Conservation (phyloP, 2,797 vertebrate genomes). For the Tokudaia tokunoshimensis region DNA sequence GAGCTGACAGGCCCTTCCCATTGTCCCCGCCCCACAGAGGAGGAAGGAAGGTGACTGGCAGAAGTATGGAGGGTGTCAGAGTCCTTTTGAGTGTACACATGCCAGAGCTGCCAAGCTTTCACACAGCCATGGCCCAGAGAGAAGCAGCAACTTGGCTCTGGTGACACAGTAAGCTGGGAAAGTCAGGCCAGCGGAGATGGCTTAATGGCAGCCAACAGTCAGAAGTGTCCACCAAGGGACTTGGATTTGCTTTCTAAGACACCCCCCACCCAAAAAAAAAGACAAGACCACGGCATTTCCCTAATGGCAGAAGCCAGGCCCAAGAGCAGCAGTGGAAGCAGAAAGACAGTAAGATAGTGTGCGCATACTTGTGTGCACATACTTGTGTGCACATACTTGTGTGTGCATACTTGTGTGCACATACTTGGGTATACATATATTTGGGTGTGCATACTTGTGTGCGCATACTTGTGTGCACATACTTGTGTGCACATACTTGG, state of each 20-base stretch:
- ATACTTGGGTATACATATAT: too few species aligned
- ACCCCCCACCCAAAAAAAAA: background rate
- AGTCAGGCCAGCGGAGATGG: background rate
- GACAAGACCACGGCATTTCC: background rate
- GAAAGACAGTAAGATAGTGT: background rate
- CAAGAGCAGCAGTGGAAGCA: background rate
- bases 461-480: background rate
- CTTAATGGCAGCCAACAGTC: background rate
- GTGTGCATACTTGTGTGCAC: background rate
- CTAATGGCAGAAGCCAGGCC: background rate
- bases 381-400: background rate
- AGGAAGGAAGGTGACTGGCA: background rate
- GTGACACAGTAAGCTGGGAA: background rate
- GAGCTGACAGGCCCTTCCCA: background rate
- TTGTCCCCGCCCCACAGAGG: background rate
- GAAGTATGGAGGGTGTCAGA: background rate
- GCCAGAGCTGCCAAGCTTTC: background rate
- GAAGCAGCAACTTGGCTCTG: background rate
- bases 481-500: background rate
- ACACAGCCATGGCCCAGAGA: background rate
- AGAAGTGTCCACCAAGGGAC: background rate
- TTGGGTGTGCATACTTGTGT: too few species aligned
- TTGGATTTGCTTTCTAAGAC: background rate
- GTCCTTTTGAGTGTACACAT: background rate
- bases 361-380: too few species aligned